Percentiles rank a stretch among this genome's conserved stretches.
These are phyloP conservation scores for Xylota segnis DNA, from an alignment of 2,888 invertebrate species.

Conservation along the genomic window DNA sequence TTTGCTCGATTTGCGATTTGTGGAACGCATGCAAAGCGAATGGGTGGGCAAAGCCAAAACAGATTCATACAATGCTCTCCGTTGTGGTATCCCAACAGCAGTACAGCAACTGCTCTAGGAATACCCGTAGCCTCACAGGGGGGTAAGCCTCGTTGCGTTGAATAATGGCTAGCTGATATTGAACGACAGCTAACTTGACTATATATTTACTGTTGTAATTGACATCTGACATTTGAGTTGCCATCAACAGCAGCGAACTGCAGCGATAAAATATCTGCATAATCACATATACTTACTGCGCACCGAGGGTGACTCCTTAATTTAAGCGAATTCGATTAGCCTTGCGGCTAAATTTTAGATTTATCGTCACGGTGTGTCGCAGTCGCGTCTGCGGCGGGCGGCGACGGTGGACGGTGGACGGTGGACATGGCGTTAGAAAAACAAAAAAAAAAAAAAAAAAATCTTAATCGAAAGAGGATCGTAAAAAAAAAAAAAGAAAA, in stretches of 20 bases:
- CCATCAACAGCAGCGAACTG: slow-evolving; percentile 63
- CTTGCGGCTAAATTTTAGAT: slow-evolving; percentile 59
- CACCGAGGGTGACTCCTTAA: slow-evolving; percentile 68
- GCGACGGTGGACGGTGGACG: too few species aligned
- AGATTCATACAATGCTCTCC: slow-evolving; percentile 68
- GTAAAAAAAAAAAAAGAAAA: too few species aligned
- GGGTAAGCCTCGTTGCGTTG: slow-evolving; percentile 72
- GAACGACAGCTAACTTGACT: slow-evolving; percentile 76
- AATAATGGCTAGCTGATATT: slow-evolving; percentile 73
- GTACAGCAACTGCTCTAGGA: slow-evolving; percentile 48
- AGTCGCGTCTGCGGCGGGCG: neutral
- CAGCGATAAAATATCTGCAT: slow-evolving; percentile 62
- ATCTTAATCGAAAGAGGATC: slow-evolving; percentile 54
- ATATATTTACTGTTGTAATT: slow-evolving; percentile 77
- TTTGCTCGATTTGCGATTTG: slow-evolving; percentile 77
- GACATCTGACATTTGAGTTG: slow-evolving; percentile 75
- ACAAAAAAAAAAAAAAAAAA: slow-evolving; percentile 11
- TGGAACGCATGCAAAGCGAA: slow-evolving; percentile 77
- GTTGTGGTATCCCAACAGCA: slow-evolving; percentile 49
- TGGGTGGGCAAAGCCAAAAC: slow-evolving; percentile 75
- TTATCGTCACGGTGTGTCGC: slow-evolving; percentile 24
- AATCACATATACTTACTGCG: slow-evolving; percentile 44
- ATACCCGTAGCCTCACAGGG: slow-evolving; percentile 61
- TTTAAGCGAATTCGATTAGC: slow-evolving; percentile 71
- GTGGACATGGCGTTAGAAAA: slow-evolving; percentile 57